phyloP scores from a whole-genome alignment of 2,797 vertebrate genomes.

The Siniperca obscura region DNA sequence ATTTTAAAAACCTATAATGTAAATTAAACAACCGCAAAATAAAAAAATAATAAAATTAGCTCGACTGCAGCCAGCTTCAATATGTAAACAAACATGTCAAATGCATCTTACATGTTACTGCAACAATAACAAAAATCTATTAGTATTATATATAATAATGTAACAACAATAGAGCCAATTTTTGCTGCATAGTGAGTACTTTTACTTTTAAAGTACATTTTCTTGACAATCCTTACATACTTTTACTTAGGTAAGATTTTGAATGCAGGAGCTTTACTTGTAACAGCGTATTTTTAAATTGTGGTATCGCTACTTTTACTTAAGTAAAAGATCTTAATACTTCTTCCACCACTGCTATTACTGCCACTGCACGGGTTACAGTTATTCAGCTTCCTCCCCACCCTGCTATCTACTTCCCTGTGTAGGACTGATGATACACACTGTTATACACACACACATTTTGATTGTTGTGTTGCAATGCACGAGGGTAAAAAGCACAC shows the following conservation, averaged over 20 bases:
- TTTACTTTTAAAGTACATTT: not conserved
- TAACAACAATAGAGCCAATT: too few species aligned
- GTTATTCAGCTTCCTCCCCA: constrained; percentile 10
- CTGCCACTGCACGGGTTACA: not conserved
- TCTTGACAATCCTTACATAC: too few species aligned
- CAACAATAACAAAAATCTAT: too few species aligned
- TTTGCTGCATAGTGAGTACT: too few species aligned
- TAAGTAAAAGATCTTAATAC: too few species aligned
- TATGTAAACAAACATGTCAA: too few species aligned
- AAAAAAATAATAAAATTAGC: too few species aligned
- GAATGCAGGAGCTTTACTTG: not conserved
- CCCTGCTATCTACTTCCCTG: constrained; percentile 5
- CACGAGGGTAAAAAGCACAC: not conserved
- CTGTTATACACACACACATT: not conserved
- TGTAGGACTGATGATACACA: not conserved
- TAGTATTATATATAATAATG: too few species aligned
- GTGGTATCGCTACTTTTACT: not conserved
- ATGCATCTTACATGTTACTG: too few species aligned
- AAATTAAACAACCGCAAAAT: too few species aligned
- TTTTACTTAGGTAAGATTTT: not conserved
- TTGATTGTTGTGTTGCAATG: constrained; percentile 17
- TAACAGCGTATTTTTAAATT: not conserved
- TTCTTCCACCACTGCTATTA: not conserved
- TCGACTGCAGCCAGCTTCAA: too few species aligned
- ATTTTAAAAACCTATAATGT: too few species aligned